phyloP scores from a whole-genome alignment of 2,113 vertebrate genomes.

The Canis aureus region DNA sequence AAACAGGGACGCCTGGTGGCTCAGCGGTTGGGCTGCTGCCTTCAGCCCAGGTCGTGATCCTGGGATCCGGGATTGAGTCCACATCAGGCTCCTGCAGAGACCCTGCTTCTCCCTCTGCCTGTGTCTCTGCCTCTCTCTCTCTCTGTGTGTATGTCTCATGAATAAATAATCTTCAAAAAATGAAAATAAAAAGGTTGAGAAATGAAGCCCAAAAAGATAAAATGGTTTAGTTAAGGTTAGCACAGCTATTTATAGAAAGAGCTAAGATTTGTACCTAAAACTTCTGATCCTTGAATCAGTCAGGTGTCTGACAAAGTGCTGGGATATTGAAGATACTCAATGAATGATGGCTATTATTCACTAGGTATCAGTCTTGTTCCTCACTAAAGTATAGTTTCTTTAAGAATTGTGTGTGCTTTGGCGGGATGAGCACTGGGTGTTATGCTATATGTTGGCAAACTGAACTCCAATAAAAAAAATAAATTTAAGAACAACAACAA shows the following conservation, averaged over 20 bases:
- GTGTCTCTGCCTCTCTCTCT: no score
- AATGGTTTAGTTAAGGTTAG: neutral
- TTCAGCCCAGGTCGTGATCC: no score
- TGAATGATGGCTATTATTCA: neutral
- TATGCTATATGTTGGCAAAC: no score
- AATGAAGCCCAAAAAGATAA: neutral
- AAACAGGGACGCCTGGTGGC: neutral
- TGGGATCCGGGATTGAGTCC: no score
- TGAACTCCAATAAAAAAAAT: no score
- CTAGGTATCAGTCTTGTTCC: neutral
- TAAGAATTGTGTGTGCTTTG: neutral
- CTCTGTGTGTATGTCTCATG: no score
- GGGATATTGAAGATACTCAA: neutral
- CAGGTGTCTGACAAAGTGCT: neutral
- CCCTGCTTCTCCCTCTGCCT: no score
- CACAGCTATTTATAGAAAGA: neutral
- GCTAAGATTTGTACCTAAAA: neutral
- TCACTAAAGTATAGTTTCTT: neutral
- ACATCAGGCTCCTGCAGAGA: no score
- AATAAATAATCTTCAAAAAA: no score
- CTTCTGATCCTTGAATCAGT: neutral
- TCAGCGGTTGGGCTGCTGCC: no score
- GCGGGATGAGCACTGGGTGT: no score
- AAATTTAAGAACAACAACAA: no score
- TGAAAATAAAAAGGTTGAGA: neutral